A percentile compares a stretch with the other conserved stretches of the same genome.
Evolutionary conservation across 1,140 invertebrate species (phyloP).

Genomic region (Drosophila tropicalis): DNA sequence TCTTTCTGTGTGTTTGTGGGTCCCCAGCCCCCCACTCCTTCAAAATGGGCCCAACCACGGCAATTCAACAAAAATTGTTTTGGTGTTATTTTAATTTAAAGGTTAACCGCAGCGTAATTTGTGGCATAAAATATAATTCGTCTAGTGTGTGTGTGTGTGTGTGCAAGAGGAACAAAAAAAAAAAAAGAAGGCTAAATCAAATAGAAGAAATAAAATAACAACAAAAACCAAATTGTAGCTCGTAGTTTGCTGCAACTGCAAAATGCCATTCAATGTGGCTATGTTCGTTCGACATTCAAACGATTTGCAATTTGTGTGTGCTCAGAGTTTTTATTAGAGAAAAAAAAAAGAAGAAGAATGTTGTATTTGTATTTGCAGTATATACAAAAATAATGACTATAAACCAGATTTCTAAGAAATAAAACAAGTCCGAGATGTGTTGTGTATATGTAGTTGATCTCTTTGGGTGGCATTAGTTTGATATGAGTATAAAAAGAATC

Average conservation of each 20-base stretch:
- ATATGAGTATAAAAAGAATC: too few relatives aligned
- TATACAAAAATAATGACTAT: neutral
- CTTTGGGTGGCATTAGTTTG: neutral
- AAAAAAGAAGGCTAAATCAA: slow-evolving; percentile 47
- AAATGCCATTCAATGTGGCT: slow-evolving; percentile 41
- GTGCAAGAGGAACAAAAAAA: slow-evolving; percentile 30
- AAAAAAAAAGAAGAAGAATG: too few relatives aligned
- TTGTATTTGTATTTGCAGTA: too few relatives aligned
- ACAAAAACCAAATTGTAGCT: slow-evolving; percentile 26
- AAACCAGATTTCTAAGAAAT: neutral
- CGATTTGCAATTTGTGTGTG: slow-evolving; percentile 4
- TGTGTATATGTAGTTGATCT: neutral
- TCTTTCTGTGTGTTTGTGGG: slow-evolving; percentile 11
- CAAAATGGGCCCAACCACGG: slow-evolving; percentile 36
- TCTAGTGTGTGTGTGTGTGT: slow-evolving; percentile 54
- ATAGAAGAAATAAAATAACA: slow-evolving; percentile 8
- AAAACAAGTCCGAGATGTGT: slow-evolving; percentile 5
- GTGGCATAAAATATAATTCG: slow-evolving; percentile 82
- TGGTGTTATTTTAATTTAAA: slow-evolving; percentile 82
- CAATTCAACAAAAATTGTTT: slow-evolving; percentile 78
- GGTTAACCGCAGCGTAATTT: slow-evolving; percentile 82
- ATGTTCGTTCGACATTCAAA: slow-evolving; percentile 28
- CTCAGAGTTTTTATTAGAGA: slow-evolving; percentile 6
- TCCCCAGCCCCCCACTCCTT: too few relatives aligned
- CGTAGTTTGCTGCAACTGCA: slow-evolving; percentile 29